Evolutionary conservation across 2,888 invertebrate species (phyloP).

Genomic region (Matsumyia berberina): DNA sequence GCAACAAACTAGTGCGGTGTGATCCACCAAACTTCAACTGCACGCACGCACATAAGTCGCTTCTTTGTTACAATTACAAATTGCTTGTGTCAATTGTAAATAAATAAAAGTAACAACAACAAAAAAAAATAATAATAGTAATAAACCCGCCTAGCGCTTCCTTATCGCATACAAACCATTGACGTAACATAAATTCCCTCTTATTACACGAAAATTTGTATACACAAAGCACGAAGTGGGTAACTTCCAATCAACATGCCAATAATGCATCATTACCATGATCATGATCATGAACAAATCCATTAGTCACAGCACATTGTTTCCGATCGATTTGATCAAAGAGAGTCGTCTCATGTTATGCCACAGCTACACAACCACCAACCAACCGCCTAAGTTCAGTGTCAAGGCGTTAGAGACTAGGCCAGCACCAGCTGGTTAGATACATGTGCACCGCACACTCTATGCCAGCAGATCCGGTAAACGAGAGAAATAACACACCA

Average conservation of each 20-base stretch:
- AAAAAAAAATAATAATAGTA: not conserved
- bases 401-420: constrained; percentile 66
- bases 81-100: not conserved
- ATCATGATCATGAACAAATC: constrained; percentile 52
- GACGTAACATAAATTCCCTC: constrained; percentile 2
- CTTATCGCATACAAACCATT: constrained; percentile 9
- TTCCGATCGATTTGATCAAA: constrained; percentile 54
- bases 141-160: not conserved
- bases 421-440: constrained; percentile 27
- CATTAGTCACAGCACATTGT: constrained; percentile 46
- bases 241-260: constrained; percentile 17
- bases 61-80: constrained; percentile 5
- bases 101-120: not conserved
- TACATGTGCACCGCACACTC: constrained; percentile 13
- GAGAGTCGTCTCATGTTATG: constrained; percentile 6
- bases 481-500: constrained; percentile 8
- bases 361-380: constrained; percentile 4
- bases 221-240: not conserved
- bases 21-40: not conserved
- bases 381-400: constrained; percentile 62
- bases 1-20: no score
- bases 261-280: constrained; percentile 49
- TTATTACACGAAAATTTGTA: constrained; percentile 2
- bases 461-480: constrained; percentile 22
- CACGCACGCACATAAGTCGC: not conserved